Evolutionary conservation across 2,797 vertebrate genomes (phyloP).

Genomic region (Mus spretus): DNA sequence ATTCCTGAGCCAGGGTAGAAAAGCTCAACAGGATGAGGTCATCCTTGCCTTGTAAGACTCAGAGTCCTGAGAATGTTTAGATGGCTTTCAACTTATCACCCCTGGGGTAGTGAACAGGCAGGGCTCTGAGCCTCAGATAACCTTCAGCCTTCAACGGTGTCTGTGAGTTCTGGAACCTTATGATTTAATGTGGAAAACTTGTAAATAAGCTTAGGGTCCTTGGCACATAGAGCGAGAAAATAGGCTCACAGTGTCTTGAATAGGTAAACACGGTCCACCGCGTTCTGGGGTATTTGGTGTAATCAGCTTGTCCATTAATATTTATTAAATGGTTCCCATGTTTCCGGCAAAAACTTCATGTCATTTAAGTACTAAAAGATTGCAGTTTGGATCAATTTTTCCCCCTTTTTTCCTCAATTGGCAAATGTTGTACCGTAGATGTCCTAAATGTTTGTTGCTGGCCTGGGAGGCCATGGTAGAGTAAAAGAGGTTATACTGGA

Average conservation of each 20-base stretch:
- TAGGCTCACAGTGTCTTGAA: background rate
- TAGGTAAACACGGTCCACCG: background rate
- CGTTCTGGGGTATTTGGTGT: slow-evolving; percentile 5
- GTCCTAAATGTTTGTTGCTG: slow-evolving; percentile 25
- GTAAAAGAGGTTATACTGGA: background rate
- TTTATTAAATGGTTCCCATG: slow-evolving; percentile 54
- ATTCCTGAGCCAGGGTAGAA: slow-evolving; percentile 31
- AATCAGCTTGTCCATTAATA: slow-evolving; percentile 28
- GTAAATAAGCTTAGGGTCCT: slow-evolving; percentile 21
- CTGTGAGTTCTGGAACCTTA: background rate
- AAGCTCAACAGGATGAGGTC: slow-evolving; percentile 58
- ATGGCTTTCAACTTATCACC: slow-evolving; percentile 46
- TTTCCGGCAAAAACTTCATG: background rate
- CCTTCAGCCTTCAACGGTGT: background rate
- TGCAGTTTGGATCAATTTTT: background rate
- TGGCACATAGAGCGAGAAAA: background rate
- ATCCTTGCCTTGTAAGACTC: background rate
- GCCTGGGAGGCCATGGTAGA: background rate
- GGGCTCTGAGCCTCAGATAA: background rate
- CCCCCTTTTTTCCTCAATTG: background rate
- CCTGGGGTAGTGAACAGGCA: background rate
- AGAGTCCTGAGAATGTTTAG: slow-evolving; percentile 50
- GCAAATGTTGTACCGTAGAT: slow-evolving; percentile 30
- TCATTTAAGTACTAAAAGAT: slow-evolving; percentile 24
- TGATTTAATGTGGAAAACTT: slow-evolving; percentile 30